Conservation (phyloP, 2,888 invertebrate species). For the Steinernema carpocapsae region DNA sequence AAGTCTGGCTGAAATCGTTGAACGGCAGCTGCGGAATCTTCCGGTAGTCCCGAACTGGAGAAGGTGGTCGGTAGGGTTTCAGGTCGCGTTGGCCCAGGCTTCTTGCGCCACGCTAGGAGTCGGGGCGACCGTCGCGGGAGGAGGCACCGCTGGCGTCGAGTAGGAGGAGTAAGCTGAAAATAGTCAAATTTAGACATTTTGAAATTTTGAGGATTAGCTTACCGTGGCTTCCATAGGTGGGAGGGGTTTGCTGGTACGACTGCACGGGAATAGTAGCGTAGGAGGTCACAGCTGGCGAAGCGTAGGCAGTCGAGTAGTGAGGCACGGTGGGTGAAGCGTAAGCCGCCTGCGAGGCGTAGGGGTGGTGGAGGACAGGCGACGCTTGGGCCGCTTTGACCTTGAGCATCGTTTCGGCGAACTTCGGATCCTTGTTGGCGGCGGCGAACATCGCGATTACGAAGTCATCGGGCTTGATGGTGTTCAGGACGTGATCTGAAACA, state of each 20-base stretch:
- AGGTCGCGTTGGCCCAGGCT: slow-evolving; percentile 2
- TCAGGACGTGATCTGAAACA: neutral
- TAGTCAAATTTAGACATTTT: neutral
- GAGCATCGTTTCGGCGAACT: slow-evolving; percentile 7
- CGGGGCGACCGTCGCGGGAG: neutral
- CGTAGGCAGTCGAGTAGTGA: neutral
- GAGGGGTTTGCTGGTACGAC: neutral
- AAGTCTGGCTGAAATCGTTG: slow-evolving; percentile 47
- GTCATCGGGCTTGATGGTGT: neutral
- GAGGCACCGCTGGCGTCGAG: neutral
- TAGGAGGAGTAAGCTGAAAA: neutral
- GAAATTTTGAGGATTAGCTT: neutral
- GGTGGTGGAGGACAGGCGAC: neutral
- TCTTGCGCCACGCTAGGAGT: slow-evolving; percentile 9
- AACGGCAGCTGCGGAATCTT: slow-evolving; percentile 44
- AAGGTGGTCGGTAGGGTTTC: slow-evolving; percentile 33
- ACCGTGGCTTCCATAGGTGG: neutral
- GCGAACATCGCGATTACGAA: slow-evolving; percentile 19
- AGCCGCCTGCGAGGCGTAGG: neutral
- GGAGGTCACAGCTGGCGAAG: neutral
- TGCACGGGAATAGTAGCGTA: neutral
- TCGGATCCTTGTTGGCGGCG: slow-evolving; percentile 14
- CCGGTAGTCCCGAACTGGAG: slow-evolving; percentile 39
- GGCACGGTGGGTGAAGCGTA: neutral
- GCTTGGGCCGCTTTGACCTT: neutral